A percentile compares a stretch with the other conserved stretches of the same genome.
phyloP scores from a whole-genome alignment of 2,113 vertebrate genomes.

The Apteryx mantelli region DNA sequence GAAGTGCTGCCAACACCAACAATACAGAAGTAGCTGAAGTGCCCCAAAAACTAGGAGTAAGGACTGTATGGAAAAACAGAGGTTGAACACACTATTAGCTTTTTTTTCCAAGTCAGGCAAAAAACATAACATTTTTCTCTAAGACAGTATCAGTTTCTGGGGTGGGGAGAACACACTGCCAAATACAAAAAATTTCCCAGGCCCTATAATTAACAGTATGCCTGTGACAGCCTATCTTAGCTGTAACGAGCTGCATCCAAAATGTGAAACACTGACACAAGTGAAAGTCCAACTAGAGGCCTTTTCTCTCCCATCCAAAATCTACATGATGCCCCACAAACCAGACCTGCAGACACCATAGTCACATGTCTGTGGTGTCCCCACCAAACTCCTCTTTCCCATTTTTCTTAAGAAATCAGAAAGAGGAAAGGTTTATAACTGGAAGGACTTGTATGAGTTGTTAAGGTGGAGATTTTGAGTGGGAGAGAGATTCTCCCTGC shows the following conservation, averaged over 20 bases:
- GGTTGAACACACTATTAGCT: neutral
- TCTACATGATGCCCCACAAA: neutral
- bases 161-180: neutral
- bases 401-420: neutral
- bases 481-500: neutral
- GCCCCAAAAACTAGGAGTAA: neutral
- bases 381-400: neutral
- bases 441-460: neutral
- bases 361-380: neutral
- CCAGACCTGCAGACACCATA: neutral
- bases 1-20: neutral
- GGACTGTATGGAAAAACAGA: neutral
- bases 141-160: neutral
- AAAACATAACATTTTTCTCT: neutral
- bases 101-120: neutral
- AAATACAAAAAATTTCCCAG: neutral
- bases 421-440: neutral
- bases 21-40: neutral
- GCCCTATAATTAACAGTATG: neutral
- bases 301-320: neutral
- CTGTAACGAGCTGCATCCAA: neutral
- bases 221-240: neutral
- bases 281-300: neutral
- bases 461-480: neutral
- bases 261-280: conserved; percentile 1